Base-by-base conservation (phyloP, 1,140 invertebrate genomes). In the Lepidurus apus region DNA sequence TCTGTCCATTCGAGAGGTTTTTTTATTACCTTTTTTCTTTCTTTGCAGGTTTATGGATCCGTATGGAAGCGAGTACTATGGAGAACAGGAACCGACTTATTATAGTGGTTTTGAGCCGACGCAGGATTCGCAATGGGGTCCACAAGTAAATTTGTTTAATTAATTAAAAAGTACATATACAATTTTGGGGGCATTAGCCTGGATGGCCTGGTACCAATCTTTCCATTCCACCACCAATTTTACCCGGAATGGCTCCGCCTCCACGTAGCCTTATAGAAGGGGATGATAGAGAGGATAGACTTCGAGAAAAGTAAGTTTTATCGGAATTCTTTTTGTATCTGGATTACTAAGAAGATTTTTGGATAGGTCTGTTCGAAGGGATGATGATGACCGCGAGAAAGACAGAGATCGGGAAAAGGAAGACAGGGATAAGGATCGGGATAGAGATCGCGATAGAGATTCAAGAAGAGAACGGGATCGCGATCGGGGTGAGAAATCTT, bases 71-170 rank as follows among this genome's bases (percentile, higher is more conserved):
- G 24, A 74, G 74, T 77, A 77, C 43, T 21, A 78, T 74, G 47
- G 74, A 65, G 53, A 13, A 79, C 80, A 77, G 44, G 79, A 73
- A 65, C 77, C 43, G 73, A 79, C 81, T 1, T 90, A 92, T 83
- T 88, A 89, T 0, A 92, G 91, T 81, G 91, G 91, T 84, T 92
- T 91, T 81, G 91, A 92, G 83, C 91, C 90, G 1, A 91, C 91
- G 0, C 91, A 92, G 81, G 91, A 92, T 82, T 89, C 87, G 26
- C 90, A 91, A 81, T 92, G 91, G 91, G 87, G 87, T 77, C 86
- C 87, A 82, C 84, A 65, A 47, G 78, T 79, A 79, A 79, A 24
- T 76, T 45, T 42, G 73, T 76, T 74, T 75, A 79, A 73, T 17
- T 43, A 13, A 10, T 42, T 75, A 26, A 42, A 75, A 24, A 17